phyloP scores from a whole-genome alignment of 1,140 invertebrate species.

The Nilaparvata lugens region DNA sequence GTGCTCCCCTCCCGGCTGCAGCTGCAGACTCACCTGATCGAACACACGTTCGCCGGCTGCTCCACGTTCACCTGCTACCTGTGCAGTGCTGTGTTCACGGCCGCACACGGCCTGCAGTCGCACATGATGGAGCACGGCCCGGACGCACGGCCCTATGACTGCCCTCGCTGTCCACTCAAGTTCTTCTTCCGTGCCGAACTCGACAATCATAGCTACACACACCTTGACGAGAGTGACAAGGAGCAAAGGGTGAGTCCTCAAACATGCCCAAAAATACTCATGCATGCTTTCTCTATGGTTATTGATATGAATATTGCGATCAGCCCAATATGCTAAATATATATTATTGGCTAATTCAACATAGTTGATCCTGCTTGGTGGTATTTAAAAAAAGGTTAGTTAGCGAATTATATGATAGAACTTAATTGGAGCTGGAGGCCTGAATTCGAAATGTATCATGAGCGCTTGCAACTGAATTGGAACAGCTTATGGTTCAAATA shows the following conservation, averaged over 20 bases:
- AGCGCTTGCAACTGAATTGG: too few relatives aligned
- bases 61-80: conserved; percentile 76
- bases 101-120: conserved; percentile 57
- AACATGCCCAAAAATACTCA: too few relatives aligned
- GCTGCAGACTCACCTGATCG: conserved; percentile 83
- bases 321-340: too few relatives aligned
- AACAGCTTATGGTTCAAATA: too few relatives aligned
- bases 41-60: conserved; percentile 83
- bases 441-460: too few relatives aligned
- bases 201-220: conserved; percentile 68
- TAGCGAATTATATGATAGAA: too few relatives aligned
- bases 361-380: too few relatives aligned
- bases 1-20: conserved; percentile 61
- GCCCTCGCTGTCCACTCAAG: conserved; percentile 65
- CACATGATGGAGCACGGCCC: conserved; percentile 79
- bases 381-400: too few relatives aligned
- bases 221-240: conserved; percentile 27
- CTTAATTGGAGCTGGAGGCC: too few relatives aligned
- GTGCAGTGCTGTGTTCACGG: conserved; percentile 79
- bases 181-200: conserved; percentile 89
- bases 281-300: too few relatives aligned
- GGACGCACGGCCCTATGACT: conserved; percentile 71
- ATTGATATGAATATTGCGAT: too few relatives aligned
- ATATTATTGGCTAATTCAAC: too few relatives aligned
- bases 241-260: neutral